phyloP scores from a whole-genome alignment of 2,797 vertebrate species.

The Tiaroga cobitis region DNA sequence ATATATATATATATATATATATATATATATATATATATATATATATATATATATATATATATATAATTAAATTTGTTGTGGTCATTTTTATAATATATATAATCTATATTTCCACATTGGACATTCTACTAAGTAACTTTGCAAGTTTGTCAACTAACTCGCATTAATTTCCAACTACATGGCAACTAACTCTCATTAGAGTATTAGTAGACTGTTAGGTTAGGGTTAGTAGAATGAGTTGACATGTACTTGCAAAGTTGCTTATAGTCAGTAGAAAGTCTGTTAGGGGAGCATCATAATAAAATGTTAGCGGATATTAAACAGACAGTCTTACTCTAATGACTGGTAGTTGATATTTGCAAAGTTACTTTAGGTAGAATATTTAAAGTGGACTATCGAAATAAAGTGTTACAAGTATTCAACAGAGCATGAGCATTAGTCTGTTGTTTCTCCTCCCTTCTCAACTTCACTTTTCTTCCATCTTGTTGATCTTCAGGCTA shows the following conservation, averaged over 20 bases:
- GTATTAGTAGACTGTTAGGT: no score
- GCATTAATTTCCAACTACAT: no score
- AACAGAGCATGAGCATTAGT: background rate
- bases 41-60: no score
- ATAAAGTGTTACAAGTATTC: background rate
- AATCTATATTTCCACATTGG: background rate
- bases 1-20: no score
- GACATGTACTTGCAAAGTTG: no score
- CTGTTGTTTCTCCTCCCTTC: background rate
- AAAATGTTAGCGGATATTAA: background rate
- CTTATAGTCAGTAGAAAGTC: background rate
- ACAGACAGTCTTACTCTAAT: background rate
- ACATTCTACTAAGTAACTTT: background rate
- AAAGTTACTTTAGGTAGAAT: background rate
- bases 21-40: no score
- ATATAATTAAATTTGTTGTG: no score
- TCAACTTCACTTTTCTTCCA: constrained; percentile 7
- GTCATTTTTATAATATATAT: no score
- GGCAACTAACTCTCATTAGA: no score
- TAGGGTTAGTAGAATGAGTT: no score
- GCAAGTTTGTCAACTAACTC: background rate
- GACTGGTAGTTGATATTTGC: background rate
- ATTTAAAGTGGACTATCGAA: background rate
- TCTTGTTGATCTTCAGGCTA: constrained; percentile 75
- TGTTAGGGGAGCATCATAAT: background rate